A percentile compares a stretch with the other conserved stretches of the same genome.
These are phyloP conservation scores for Alcis repandata DNA, from an alignment of 2,888 invertebrate genomes.

Conservation along the genomic window DNA sequence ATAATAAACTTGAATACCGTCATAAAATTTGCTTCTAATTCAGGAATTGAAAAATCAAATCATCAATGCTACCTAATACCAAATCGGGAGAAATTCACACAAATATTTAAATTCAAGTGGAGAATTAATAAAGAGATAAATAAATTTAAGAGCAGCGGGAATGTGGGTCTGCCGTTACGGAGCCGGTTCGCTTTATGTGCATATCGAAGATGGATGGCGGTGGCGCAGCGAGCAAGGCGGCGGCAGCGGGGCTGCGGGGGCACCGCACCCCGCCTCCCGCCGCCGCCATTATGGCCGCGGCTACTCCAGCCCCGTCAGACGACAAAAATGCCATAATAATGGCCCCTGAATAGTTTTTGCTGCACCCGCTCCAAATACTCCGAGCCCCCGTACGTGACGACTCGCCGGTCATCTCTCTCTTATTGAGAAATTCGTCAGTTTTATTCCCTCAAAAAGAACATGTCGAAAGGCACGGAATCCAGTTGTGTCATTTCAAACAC, in stretches of 20 bases:
- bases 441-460: slow-evolving; percentile 79
- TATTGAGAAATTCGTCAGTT: slow-evolving; percentile 87
- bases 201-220: slow-evolving; percentile 85
- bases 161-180: slow-evolving; percentile 84
- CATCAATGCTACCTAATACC: slow-evolving; percentile 36
- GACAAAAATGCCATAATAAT: slow-evolving; percentile 88
- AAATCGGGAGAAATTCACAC: slow-evolving; percentile 59
- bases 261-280: slow-evolving; percentile 62
- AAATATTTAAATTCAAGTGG: slow-evolving; percentile 80
- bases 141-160: slow-evolving; percentile 84
- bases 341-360: slow-evolving; percentile 85
- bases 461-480: slow-evolving; percentile 78
- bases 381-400: slow-evolving; percentile 80
- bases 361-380: slow-evolving; percentile 84
- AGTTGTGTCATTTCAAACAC: slow-evolving; percentile 87
- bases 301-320: slow-evolving; percentile 84
- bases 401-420: slow-evolving; percentile 83
- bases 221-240: slow-evolving; percentile 59
- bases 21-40: background rate
- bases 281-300: slow-evolving; percentile 80
- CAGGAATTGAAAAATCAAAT: slow-evolving; percentile 30
- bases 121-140: slow-evolving; percentile 86
- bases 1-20: background rate
- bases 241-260: slow-evolving; percentile 48
- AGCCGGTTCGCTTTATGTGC: slow-evolving; percentile 85